phyloP scores from a whole-genome alignment of 2,888 invertebrate species.

The Euspilapteryx auroguttella region DNA sequence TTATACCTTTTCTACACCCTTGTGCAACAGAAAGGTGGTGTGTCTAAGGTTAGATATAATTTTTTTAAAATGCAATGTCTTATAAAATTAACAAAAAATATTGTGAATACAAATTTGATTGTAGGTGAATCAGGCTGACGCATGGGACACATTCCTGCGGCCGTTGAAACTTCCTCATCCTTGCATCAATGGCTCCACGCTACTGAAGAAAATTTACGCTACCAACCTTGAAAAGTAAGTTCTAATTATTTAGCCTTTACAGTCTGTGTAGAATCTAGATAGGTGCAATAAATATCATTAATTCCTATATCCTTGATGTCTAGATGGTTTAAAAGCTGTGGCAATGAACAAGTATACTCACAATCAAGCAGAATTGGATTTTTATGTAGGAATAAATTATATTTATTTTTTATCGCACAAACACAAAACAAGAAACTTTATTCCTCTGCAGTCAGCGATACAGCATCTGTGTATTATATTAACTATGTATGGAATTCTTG shows the following conservation, averaged over 20 bases:
- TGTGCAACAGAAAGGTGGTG: slow-evolving; percentile 91
- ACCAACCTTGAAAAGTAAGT: slow-evolving; percentile 45
- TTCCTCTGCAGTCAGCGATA: too few species aligned
- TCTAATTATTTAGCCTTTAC: slow-evolving; percentile 11
- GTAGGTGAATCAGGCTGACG: slow-evolving; percentile 85
- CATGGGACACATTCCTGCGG: slow-evolving; percentile 82
- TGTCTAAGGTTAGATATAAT: slow-evolving; percentile 93
- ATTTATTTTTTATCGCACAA: not conserved
- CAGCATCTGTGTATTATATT: too few species aligned
- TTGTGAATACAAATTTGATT: too few species aligned
- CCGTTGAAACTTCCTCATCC: slow-evolving; percentile 76
- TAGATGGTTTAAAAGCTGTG: too few species aligned
- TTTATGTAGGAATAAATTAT: not conserved
- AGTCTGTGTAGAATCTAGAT: not conserved
- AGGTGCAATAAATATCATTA: not conserved
- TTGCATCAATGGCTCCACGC: slow-evolving; percentile 79
- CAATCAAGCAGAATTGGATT: not conserved
- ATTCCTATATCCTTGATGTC: not conserved
- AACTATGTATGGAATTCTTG: too few species aligned
- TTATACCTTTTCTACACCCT: slow-evolving; percentile 88
- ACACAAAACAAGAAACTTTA: not conserved
- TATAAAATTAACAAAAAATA: too few species aligned
- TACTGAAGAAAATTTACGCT: slow-evolving; percentile 38
- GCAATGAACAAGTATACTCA: too few species aligned
- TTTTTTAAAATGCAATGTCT: too few species aligned